Base-by-base conservation (phyloP, 2,888 invertebrate species). In the Apamea crenata region DNA sequence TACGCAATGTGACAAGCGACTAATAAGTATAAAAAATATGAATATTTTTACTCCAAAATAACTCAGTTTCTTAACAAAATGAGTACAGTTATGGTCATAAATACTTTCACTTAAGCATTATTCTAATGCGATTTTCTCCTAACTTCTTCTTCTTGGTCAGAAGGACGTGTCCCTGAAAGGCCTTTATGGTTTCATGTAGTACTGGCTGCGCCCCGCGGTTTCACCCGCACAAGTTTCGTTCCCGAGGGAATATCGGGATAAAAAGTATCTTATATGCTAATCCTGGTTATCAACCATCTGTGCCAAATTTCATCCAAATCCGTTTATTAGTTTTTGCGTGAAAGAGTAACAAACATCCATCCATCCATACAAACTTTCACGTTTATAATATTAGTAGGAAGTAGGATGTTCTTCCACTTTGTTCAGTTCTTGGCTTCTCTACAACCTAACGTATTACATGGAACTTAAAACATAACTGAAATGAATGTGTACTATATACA, bases 41-140 rank as follows among this genome's bases (percentile, higher is more conserved):
- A 66, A 77, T 36, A 74, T 78, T 85, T 71, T 81, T 74, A 77
- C 71, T 78, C 50, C 36, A n/a, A 84, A 84, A 53, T 72, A 72
- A 85, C 50, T 72, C 40, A n/a, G 53, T 65, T 76, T 70, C 78
- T 14, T 63, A 82, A 66, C 40, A 66, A 75, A 77, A 77, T 70
- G 53, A 36, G 74, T 78, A 63, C 69, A 69, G 69, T 69, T 8
- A 50, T 21, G 8, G 8, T 1, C 21, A 32, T 32, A 50, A 50
- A 21, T 32, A 25, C 0, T 10, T 1, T 21, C 10, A 32, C 32
- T 63, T 21, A 32, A 32, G 21, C 25, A 21, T 12, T 5, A 36
- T 12, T 21, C 5, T 21, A 65, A 65, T 12, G 25, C 36, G 36
- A 65, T 36, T 25, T 65, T 12, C 36, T 32, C 18, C 8, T 29